Conservation (phyloP, 2,113 vertebrate species). For the Rousettus leschenaultii region DNA sequence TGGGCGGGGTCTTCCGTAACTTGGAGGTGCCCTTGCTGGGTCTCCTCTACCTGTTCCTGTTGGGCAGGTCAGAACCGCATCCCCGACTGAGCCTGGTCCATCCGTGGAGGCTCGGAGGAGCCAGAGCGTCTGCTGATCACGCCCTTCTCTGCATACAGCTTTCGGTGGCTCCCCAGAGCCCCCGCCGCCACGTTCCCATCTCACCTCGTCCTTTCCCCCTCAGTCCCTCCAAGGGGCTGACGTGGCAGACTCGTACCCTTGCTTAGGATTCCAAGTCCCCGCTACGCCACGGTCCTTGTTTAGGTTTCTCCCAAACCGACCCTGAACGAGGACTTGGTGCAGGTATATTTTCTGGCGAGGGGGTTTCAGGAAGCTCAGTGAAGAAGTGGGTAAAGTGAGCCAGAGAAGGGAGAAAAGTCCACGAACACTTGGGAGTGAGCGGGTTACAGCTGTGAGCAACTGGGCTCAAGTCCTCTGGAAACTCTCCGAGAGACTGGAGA, state of each 20-base stretch:
- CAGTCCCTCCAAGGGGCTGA: background rate
- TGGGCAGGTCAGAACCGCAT: background rate
- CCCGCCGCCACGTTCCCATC: accelerated
- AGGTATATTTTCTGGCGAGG: background rate
- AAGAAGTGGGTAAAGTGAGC: background rate
- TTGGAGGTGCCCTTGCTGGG: background rate
- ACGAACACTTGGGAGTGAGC: accelerated
- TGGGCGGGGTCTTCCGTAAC: background rate
- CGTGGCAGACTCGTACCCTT: accelerated
- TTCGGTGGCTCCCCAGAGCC: background rate
- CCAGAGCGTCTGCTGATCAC: accelerated
- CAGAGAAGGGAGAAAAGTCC: background rate
- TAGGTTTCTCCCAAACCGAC: background rate
- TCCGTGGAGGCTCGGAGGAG: background rate
- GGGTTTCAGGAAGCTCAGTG: background rate
- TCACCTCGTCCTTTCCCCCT: background rate
- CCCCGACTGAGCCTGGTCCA: background rate
- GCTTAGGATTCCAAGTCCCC: background rate
- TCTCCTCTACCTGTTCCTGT: background rate
- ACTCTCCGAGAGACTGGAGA: background rate
- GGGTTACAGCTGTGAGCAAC: background rate
- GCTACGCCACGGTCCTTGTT: accelerated
- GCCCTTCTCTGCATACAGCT: background rate
- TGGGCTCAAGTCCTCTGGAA: background rate
- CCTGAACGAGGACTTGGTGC: background rate